Evolutionary conservation across 2,797 vertebrate genomes (phyloP), one percentile per base, ranked within the genome.

Genomic region (Cyclura pinguis): DNA sequence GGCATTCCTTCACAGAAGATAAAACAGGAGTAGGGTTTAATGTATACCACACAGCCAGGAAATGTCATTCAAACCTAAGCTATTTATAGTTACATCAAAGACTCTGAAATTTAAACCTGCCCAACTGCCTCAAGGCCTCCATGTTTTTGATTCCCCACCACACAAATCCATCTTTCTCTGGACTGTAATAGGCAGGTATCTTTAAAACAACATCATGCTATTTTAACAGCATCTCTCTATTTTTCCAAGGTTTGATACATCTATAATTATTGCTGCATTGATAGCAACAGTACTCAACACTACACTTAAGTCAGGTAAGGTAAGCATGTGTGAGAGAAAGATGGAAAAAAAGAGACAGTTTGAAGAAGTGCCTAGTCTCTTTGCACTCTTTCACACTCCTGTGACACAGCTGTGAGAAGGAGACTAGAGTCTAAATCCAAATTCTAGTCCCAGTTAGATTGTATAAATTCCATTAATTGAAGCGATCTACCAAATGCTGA

Each of bases 241-340:
- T 35, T 3, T 0, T 74, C 2, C 89, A 96, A 99, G 99, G 99
- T 99, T 99, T 95, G 98, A 99, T 95, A 98, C 97, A 0, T 94
- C 98, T 94, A 98, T 99, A 93, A 97, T 99, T 86, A 27, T 98
- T 27, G 97, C 98, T 86, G 99, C 98, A 32, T 96, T 99, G 87
- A 91, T 98, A 93, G 98, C 98, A 88, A 98, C 98, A 0, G 95
- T 98, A 93, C 89, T 98, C 92, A 99, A 98, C 91, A 93, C 98
- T 0, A 94, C 97, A 62, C 78, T 99, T 86, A 97, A 97, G 52
- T 98, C 98, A 85, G 96, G 98, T 99, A 95, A 97, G 98, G 92
- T 87, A 78, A 1, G 20, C 84, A 64, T 92, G 50, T 93, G 12
- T 59, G 83, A 2, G 1, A 32, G 38, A 62, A 1, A 52, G 20